A percentile compares a stretch with the other conserved stretches of the same genome.
phyloP scores from a whole-genome alignment of 2,888 invertebrate genomes.

The Cantharis rufa region DNA sequence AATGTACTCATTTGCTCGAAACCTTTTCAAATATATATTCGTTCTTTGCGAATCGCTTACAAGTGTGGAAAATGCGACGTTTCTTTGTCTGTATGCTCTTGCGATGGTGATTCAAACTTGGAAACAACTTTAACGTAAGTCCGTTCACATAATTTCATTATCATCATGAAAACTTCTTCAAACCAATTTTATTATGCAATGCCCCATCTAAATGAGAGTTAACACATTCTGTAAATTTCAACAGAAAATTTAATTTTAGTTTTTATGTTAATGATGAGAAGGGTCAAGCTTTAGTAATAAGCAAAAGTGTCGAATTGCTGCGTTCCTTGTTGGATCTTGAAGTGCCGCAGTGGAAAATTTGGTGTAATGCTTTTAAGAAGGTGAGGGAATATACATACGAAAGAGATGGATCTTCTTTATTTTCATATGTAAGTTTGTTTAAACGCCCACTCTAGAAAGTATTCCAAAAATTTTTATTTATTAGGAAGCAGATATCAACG shows the following conservation, averaged over 20 bases:
- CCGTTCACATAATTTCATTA: too few species aligned
- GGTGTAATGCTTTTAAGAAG: constrained; percentile 15
- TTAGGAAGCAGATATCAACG: background rate
- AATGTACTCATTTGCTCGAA: constrained; percentile 10
- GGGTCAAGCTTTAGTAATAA: constrained; percentile 18
- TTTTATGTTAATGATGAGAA: constrained; percentile 13
- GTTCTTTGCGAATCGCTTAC: constrained; percentile 11
- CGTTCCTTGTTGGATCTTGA: constrained; percentile 11
- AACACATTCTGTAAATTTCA: background rate
- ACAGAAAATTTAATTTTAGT: background rate
- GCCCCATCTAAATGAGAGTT: too few species aligned
- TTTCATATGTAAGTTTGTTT: background rate
- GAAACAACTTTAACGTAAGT: constrained; percentile 12
- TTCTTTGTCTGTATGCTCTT: background rate
- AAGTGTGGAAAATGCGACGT: background rate
- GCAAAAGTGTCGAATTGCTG: constrained; percentile 11
- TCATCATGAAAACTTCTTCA: too few species aligned
- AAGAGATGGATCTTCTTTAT: background rate
- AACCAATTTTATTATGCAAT: too few species aligned
- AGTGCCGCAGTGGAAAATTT: constrained; percentile 10
- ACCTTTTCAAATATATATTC: background rate
- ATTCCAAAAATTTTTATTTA: background rate
- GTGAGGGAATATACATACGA: constrained; percentile 10
- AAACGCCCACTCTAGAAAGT: background rate
- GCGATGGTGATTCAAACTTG: background rate